These are phyloP conservation scores for Lathronympha strigana DNA, from an alignment of 2,888 invertebrate genomes.

Conservation along the genomic window DNA sequence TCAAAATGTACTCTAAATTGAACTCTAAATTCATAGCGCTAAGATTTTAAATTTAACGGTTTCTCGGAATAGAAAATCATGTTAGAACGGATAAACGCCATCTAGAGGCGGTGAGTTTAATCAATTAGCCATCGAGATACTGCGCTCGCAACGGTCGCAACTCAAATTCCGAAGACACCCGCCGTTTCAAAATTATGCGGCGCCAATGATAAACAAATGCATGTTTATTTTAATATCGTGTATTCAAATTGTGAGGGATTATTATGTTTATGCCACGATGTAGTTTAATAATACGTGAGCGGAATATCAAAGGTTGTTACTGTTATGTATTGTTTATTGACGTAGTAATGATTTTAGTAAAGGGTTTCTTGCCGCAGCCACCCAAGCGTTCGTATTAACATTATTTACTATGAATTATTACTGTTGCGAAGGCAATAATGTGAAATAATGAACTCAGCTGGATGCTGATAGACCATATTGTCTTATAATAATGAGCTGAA, in stretches of 20 bases:
- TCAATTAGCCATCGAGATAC: conserved; percentile 56
- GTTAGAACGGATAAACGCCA: conserved; percentile 48
- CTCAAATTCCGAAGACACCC: conserved; percentile 59
- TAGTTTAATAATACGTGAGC: conserved; percentile 39
- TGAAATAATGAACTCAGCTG: conserved; percentile 42
- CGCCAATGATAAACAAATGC: conserved; percentile 57
- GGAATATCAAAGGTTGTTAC: conserved; percentile 39
- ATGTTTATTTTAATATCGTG: conserved; percentile 54
- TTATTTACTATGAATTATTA: conserved; percentile 47
- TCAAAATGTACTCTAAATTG: conserved; percentile 16
- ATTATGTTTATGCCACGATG: conserved; percentile 39
- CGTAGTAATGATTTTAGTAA: conserved; percentile 42
- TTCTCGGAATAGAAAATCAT: conserved; percentile 34
- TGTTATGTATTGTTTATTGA: conserved; percentile 43
- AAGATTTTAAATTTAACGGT: conserved; percentile 15
- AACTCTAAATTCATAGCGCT: conserved; percentile 5
- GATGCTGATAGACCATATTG: conserved; percentile 42
- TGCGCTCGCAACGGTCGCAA: conserved; percentile 53
- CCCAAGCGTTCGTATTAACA: conserved; percentile 46
- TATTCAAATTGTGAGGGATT: conserved; percentile 42
- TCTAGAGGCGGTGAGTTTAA: conserved; percentile 54
- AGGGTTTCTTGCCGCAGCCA: conserved; percentile 43
- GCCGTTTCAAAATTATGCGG: conserved; percentile 65
- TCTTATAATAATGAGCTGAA: conserved; percentile 33
- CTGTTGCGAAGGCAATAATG: conserved; percentile 40